phyloP scores from a whole-genome alignment of 92 coral and sea anemone genomes.

The Zoanthus solanderi region DNA sequence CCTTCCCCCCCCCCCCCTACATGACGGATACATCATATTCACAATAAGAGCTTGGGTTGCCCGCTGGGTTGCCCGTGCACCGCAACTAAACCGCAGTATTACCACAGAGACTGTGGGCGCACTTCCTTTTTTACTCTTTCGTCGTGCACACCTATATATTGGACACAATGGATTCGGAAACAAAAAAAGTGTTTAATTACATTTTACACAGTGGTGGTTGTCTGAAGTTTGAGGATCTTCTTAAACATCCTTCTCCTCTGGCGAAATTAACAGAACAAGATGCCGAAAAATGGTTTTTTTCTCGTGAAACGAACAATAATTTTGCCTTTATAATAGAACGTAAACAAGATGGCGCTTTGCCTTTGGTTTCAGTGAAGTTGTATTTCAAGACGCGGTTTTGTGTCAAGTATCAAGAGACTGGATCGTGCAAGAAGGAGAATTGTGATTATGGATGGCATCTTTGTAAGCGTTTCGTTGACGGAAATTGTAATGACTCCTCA shows the following conservation, averaged over 20 bases:
- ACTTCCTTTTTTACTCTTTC: too few relatives aligned
- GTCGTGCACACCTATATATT: background rate
- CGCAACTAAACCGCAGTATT: too few relatives aligned
- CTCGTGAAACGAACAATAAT: constrained; percentile 39
- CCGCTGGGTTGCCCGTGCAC: too few relatives aligned
- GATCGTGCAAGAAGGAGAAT: constrained; percentile 41
- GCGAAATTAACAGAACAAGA: constrained; percentile 40
- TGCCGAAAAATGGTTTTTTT: constrained; percentile 62
- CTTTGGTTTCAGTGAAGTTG: constrained; percentile 20
- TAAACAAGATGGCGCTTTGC: constrained; percentile 30
- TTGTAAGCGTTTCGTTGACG: constrained; percentile 59
- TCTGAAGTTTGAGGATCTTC: constrained; percentile 54
- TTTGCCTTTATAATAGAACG: constrained; percentile 28
- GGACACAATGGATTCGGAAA: constrained; percentile 25
- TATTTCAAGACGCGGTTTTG: constrained; percentile 62
- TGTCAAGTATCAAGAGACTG: constrained; percentile 50
- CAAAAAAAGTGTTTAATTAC: constrained; percentile 71
- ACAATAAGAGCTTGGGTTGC: too few relatives aligned
- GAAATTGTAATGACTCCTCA: constrained; percentile 24
- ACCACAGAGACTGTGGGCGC: too few relatives aligned
- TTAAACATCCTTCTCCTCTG: constrained; percentile 74
- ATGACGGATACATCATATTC: too few relatives aligned
- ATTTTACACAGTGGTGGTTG: constrained; percentile 66
- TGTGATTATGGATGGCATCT: constrained; percentile 50
- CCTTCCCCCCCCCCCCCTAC: too few relatives aligned